Evolutionary conservation across 1,140 invertebrate species (phyloP), one percentile per base, ranked within the genome.

Genomic region (Brachionus paranguensis): DNA sequence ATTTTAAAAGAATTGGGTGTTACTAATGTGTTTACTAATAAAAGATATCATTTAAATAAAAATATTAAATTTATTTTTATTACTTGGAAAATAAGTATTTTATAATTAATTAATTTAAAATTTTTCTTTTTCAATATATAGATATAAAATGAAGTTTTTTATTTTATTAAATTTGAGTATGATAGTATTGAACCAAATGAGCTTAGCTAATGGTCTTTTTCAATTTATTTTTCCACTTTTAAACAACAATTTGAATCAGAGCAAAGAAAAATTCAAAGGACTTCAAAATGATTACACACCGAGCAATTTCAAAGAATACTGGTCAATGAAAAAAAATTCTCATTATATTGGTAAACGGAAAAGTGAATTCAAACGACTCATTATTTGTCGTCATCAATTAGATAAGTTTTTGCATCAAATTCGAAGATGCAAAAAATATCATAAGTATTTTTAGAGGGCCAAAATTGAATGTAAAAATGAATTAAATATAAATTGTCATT

Each of bases 261-360:
- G 41, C 20, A 74, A 74, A 41, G 41, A 74, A 43, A 41, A 74
- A 43, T 7, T 74, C 5, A 45, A 74, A 43, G 70, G n/a, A 17
- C 20, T 74, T 3, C 33, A 43, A 74, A 74, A 43, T 20, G 33
- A 43, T 17, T 24, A 43, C 45, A 17, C n/a, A 14, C 65, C 27
- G 8, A 33, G 5, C 3, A 45, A 74, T 20, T 74, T 74, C 7
- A 41, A 10, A 74, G 20, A 24, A 17, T 74, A 20, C 41, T 74
- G 33, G 70, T 43, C 41, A 45, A 43, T 74, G 20, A 74, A 74
- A 45, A 74, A 74, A 74, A 74, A 74, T 20, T 74, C 41, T 17
- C 70, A 74, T 74, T 74, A 74, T 47, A 74, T 74, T 17, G 70
- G 70, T 7, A 74, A 74, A 11, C 33, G 70, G 8, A n/a, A 43